Base-by-base conservation (phyloP, 2,797 vertebrate genomes). In the Chrosomus eos region DNA sequence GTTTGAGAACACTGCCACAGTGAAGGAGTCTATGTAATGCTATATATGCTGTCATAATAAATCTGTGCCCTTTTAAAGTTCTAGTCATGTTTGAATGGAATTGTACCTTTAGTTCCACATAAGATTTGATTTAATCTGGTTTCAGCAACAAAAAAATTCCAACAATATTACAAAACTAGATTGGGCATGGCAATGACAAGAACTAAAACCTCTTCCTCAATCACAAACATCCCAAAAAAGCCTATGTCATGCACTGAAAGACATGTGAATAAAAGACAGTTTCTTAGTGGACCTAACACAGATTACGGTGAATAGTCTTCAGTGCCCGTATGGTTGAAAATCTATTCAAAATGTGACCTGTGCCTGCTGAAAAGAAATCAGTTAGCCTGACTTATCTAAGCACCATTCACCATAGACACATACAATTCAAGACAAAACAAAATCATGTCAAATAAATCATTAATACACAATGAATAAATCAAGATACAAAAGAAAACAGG, bases 321-420 rank as follows among this genome's bases (percentile, higher is more conserved):
- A 73, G 51, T 72, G 45, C 26, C 9, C 11, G 8, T 31, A 28
- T n/a, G 73, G 68, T 62, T 74, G 23, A 58, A 58, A 53, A 28
- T 83, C 76, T 58, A 51, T 55, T 55, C 45, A 26, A 67, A 80
- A 67, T 75, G 75, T 67, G 58, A 80, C 81, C 45, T 66, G 40
- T 7, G n/a, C n/a, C 67, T 7, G 28, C 51, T 28, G 28, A 70
- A 36, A 70, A 51, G 18, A 16, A 58, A 55, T 72, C n/a, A 36
- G 33, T 55, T n/a, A 51, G 28, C 36, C 7, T 14, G 21, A 14
- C 60, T 48, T 21, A 53, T 13, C 7, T 3, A 66, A 3, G 6
- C 31, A 66, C 28, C 28, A 66, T 66, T 66, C 18, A 8, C 64
- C 33, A 7, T 9, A 48, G 3, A 19, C 64, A 10, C 31, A 33